A percentile compares a stretch with the other conserved stretches of the same genome.
These are phyloP conservation scores for Sitta europaea DNA, from an alignment of 2,113 vertebrate species.

Conservation along the genomic window DNA sequence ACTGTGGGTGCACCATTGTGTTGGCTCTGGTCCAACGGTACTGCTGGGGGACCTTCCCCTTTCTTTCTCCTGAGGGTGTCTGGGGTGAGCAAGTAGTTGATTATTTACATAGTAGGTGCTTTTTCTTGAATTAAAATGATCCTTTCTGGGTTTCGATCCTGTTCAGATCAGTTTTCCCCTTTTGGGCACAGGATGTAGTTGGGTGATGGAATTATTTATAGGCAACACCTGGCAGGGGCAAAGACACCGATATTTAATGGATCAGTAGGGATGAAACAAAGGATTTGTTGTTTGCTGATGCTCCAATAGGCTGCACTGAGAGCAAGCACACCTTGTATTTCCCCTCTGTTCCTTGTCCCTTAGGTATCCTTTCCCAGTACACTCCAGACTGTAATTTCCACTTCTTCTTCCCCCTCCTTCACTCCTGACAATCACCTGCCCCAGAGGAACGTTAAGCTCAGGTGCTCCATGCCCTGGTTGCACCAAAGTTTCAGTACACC, in stretches of 20 bases:
- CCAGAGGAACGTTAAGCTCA: rapidly evolving
- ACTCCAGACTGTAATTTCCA: neutral
- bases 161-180: neutral
- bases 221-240: neutral
- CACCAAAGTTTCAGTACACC: neutral
- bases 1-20: neutral
- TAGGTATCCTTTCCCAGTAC: neutral
- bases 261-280: neutral
- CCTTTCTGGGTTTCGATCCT: neutral
- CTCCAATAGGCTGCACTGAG: neutral
- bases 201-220: conserved; percentile 46
- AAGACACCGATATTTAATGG: neutral
- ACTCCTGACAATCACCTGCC: neutral
- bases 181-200: neutral
- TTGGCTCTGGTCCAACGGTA: neutral
- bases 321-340: neutral
- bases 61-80: neutral
- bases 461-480: neutral
- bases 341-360: neutral
- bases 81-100: neutral
- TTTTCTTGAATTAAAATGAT: neutral
- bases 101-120: neutral
- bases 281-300: neutral
- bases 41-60: neutral
- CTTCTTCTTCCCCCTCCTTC: neutral